Evolutionary conservation across 1,140 invertebrate genomes (phyloP), one percentile per base, ranked within the genome.

Genomic region (Formica selysi): DNA sequence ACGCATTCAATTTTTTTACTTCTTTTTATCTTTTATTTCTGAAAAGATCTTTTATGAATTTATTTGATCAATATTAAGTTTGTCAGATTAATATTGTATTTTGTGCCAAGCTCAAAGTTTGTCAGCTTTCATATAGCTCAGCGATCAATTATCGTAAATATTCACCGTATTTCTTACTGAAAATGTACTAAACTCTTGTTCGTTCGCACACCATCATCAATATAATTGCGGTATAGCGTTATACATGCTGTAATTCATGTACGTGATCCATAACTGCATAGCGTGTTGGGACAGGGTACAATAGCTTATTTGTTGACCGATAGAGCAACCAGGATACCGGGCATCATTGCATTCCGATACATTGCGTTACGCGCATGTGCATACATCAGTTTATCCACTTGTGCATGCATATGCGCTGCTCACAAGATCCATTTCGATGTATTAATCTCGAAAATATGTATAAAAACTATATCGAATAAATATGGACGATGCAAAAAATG

Each of bases 291-390:
- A n/a, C 68, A 61, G 19, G 19, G 8, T 61, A 73, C 36, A 73
- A 81, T 71, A 65, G 48, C 70, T 81, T 73, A 81, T 73, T 44
- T 73, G 67, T 73, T 81, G 79, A 73, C 38, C 79, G 51, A 81
- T 70, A 38, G 38, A 81, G 19, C 67, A 59, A 81, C 32, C 36
- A 29, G 67, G 13, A 81, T 61, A 41, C 68, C 19, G 29, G n/a
- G 61, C 67, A 61, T 57, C 57, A 83, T 83, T 80, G 79, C 78
- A 80, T 70, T 57, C 8, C 54, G 36, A 57, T 80, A 80, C 64
- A 51, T 68, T 32, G 11, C 62, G 11, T 81, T 19, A 81, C 67
- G 67, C 44, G 26, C 36, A 32, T 7, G 79, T 44, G 26, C 79
- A 22, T 61, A 41, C 26, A 36, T 81, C 51, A 71, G n/a, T 74